phyloP scores from a whole-genome alignment of 2,797 vertebrate genomes.

The Anableps anableps region DNA sequence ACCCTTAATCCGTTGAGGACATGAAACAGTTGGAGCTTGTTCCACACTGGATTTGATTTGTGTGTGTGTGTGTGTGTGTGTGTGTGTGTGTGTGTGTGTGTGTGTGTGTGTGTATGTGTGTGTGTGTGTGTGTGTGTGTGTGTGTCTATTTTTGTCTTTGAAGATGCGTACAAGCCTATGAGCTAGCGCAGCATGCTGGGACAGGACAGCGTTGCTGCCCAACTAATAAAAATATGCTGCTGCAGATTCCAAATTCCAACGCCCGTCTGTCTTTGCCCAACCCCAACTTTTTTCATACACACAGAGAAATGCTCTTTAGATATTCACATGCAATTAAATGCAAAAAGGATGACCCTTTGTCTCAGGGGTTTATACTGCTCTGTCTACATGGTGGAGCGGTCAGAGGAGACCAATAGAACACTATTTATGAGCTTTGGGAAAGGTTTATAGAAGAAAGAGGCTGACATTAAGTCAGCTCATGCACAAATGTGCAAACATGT shows the following conservation, averaged over 20 bases:
- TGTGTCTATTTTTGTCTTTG: not conserved
- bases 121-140: no score
- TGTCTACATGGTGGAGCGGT: constrained; percentile 11
- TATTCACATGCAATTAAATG: not conserved
- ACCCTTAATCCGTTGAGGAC: not conserved
- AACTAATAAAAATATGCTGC: constrained; percentile 82
- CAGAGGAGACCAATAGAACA: constrained; percentile 4
- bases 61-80: no score
- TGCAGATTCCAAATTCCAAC: constrained; percentile 82
- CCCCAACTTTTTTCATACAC: constrained; percentile 27
- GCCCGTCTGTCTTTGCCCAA: constrained; percentile 75
- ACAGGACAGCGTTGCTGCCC: constrained; percentile 79
- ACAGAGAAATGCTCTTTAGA: constrained; percentile 13
- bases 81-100: no score
- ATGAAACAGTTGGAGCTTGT: constrained; percentile 10
- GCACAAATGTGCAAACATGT: constrained; percentile 56
- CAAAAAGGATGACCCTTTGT: not conserved
- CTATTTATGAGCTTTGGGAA: not conserved
- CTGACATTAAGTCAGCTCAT: constrained; percentile 17
- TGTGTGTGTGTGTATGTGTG: no score
- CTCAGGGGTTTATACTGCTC: constrained; percentile 3
- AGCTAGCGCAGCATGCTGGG: constrained; percentile 69
- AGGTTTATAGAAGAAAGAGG: constrained; percentile 20
- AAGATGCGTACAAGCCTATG: constrained; percentile 26
- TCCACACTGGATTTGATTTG: constrained; percentile 13